A percentile compares a stretch with the other conserved stretches of the same genome.
Conservation (phyloP, 2,113 vertebrate genomes). For the Sakesphorus luctuosus region DNA sequence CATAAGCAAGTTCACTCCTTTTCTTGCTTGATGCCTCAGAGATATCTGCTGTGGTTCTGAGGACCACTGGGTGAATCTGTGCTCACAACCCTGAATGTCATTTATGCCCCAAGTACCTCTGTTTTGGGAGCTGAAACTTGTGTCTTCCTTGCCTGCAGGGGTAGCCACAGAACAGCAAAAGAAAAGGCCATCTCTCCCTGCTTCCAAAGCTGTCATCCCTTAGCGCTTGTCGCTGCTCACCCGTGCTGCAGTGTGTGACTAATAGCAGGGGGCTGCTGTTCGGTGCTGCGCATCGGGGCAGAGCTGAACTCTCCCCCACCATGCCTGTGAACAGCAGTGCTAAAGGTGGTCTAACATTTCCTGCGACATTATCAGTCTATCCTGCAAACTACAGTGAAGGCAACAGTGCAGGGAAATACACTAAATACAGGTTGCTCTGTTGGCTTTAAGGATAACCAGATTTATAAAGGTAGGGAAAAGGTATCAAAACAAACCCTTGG, state of each 20-base stretch:
- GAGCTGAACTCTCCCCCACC: not conserved
- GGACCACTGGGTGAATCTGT: not conserved
- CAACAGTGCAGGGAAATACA: not conserved
- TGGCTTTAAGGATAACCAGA: not conserved
- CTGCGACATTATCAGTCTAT: fast-evolving
- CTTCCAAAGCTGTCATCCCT: not conserved
- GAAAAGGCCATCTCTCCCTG: not conserved
- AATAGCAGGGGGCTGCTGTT: not conserved
- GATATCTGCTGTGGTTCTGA: not conserved
- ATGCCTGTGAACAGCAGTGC: not conserved
- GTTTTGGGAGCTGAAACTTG: not conserved
- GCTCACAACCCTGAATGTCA: not conserved
- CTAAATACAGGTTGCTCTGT: not conserved
- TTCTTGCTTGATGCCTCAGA: not conserved
- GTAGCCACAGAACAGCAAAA: constrained; percentile 37
- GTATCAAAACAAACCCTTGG: not conserved
- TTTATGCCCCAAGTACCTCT: not conserved
- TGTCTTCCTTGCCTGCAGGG: constrained; percentile 22
- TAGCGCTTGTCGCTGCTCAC: not conserved
- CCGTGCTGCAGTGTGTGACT: not conserved
- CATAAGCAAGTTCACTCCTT: not conserved
- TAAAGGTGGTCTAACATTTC: not conserved
- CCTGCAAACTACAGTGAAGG: not conserved
- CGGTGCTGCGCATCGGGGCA: fast-evolving
- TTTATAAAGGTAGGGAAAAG: not conserved